Conservation (phyloP, 92 coral and sea anemone species). For the Palythoa grandiflora region DNA sequence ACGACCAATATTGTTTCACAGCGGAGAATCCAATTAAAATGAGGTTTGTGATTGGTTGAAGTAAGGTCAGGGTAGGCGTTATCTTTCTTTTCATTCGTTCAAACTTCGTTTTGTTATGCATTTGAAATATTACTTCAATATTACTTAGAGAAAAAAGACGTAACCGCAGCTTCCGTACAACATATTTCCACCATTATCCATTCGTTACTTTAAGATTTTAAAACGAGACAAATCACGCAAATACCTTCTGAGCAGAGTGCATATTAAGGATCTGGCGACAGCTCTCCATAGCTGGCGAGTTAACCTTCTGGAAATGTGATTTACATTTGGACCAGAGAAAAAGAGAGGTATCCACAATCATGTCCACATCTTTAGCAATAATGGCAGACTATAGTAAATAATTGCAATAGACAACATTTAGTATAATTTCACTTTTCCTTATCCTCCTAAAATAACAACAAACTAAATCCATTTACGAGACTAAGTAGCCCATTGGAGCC, state of each 20-base stretch:
- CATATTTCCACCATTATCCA: too few species aligned
- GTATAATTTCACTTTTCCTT: neutral
- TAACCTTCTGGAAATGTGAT: conserved; percentile 86
- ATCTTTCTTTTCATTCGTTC: too few species aligned
- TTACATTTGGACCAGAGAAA: conserved; percentile 96
- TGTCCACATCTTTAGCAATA: conserved; percentile 80
- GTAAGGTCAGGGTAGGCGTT: too few species aligned
- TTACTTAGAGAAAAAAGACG: too few species aligned
- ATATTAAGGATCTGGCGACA: conserved; percentile 89
- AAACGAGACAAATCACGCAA: neutral
- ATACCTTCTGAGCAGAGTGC: conserved; percentile 71
- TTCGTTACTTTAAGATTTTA: too few species aligned
- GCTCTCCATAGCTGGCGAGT: conserved; percentile 86
- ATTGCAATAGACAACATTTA: neutral
- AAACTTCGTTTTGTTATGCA: too few species aligned
- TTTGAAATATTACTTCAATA: too few species aligned
- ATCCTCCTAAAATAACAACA: neutral
- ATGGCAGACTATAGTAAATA: conserved; percentile 74
- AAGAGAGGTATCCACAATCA: conserved; percentile 92
- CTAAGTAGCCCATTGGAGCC: too few species aligned
- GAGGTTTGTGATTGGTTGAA: neutral
- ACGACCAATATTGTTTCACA: too few species aligned
- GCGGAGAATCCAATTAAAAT: too few species aligned
- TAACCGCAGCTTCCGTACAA: too few species aligned
- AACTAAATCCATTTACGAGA: neutral